A percentile compares a stretch with the other conserved stretches of the same genome.
Conservation (phyloP, 2,888 invertebrate genomes). For the Pterostichus niger region DNA sequence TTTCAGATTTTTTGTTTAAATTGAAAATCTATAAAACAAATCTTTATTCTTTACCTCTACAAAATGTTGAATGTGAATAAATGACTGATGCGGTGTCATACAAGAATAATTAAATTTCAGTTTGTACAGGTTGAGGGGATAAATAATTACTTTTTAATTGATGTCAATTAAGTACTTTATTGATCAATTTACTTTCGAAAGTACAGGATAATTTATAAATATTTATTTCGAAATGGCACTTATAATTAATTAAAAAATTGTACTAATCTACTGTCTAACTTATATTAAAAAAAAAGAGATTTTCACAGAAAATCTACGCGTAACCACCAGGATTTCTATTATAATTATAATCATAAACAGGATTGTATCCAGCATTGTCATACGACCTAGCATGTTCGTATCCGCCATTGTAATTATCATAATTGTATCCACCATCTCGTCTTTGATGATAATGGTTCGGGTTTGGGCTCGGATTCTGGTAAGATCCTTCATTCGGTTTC, state of each 20-base stretch:
- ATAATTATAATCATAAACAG: slow-evolving; percentile 38
- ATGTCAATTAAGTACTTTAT: slow-evolving; percentile 34
- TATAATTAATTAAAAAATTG: too few species aligned
- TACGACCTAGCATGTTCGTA: neutral
- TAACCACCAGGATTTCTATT: slow-evolving; percentile 3
- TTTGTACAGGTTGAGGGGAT: neutral
- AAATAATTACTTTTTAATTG: slow-evolving; percentile 36
- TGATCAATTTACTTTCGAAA: slow-evolving; percentile 11
- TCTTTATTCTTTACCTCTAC: too few species aligned
- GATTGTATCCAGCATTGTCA: neutral
- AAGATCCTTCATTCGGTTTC: slow-evolving; percentile 11
- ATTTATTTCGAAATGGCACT: too few species aligned
- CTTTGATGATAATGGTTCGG: slow-evolving; percentile 37
- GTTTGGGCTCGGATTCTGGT: neutral
- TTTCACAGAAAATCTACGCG: slow-evolving; percentile 48
- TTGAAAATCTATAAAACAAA: too few species aligned
- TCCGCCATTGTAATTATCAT: slow-evolving; percentile 30
- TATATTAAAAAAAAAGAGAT: neutral
- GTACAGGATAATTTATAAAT: slow-evolving; percentile 23
- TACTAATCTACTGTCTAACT: too few species aligned
- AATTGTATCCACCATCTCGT: slow-evolving; percentile 22
- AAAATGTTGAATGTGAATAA: too few species aligned
- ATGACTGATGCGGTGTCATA: too few species aligned
- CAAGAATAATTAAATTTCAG: neutral
- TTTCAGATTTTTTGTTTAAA: too few species aligned